Evolutionary conservation across 2,113 vertebrate genomes (phyloP).

Genomic region (Corythornis vintsioides): DNA sequence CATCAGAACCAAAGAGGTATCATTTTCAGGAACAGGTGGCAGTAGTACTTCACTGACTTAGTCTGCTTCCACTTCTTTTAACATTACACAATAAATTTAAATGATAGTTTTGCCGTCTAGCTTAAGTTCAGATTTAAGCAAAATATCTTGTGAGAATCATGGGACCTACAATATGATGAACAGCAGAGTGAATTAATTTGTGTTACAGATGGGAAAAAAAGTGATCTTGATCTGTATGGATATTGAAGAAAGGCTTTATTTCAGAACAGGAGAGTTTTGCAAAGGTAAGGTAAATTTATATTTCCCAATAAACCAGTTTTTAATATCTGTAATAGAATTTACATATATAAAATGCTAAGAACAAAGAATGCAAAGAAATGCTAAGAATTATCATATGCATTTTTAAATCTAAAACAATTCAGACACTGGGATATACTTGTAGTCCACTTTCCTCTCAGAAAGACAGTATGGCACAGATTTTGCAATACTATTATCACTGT

Average conservation of each 20-base stretch:
- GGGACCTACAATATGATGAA: not conserved
- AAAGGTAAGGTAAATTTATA: not conserved
- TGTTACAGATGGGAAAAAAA: not conserved
- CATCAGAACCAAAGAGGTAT: not conserved
- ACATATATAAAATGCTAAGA: not conserved
- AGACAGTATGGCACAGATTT: not conserved
- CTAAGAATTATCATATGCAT: accelerated
- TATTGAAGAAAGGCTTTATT: not conserved
- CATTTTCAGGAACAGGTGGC: not conserved
- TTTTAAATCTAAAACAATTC: not conserved
- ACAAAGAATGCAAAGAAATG: not conserved
- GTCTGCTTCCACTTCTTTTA: not conserved
- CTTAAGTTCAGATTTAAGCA: not conserved
- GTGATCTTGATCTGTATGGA: not conserved
- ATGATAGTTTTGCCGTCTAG: not conserved
- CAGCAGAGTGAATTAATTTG: not conserved
- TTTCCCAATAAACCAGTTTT: not conserved
- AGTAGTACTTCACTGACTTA: not conserved
- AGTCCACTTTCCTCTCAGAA: not conserved
- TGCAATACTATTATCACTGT: not conserved
- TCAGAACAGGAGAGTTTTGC: not conserved
- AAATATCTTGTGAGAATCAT: not conserved
- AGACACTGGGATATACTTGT: not conserved
- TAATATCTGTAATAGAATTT: not conserved
- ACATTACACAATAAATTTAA: not conserved